A percentile compares a stretch with the other conserved stretches of the same genome.
These are phyloP conservation scores for Cephalophus harveyi DNA, from an alignment of 2,113 vertebrate genomes.

Conservation along the genomic window DNA sequence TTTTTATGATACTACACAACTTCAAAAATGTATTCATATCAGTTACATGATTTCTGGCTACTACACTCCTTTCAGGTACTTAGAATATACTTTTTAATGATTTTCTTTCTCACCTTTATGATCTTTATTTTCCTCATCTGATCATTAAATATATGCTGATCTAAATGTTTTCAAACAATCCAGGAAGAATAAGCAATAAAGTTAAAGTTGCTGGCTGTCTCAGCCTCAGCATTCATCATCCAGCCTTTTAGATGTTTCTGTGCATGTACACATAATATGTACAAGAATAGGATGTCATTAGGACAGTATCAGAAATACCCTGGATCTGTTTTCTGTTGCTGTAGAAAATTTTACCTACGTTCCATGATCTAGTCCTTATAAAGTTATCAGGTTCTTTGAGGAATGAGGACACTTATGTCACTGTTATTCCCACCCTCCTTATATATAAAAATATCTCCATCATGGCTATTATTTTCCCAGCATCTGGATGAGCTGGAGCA, in stretches of 20 bases:
- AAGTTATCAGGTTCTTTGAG: background rate
- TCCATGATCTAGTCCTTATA: background rate
- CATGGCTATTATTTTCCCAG: too few species aligned
- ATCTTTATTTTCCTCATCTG: background rate
- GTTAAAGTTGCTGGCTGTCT: background rate
- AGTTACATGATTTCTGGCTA: background rate
- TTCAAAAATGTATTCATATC: background rate
- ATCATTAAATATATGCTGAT: background rate
- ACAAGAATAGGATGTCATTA: background rate
- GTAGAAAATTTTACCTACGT: background rate
- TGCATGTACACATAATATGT: background rate
- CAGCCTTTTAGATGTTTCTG: background rate
- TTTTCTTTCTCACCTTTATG: background rate
- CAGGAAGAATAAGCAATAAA: background rate
- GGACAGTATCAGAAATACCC: background rate
- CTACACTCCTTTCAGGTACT: background rate
- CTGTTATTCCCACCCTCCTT: background rate
- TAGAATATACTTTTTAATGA: background rate
- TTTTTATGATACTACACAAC: background rate
- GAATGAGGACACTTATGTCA: background rate
- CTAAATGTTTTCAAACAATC: background rate
- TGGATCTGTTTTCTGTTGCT: background rate
- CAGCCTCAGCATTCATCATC: background rate
- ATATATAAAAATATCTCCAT: too few species aligned
- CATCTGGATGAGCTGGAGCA: too few species aligned